phyloP scores from a whole-genome alignment of 2,113 vertebrate genomes.

The Silurus meridionalis region DNA sequence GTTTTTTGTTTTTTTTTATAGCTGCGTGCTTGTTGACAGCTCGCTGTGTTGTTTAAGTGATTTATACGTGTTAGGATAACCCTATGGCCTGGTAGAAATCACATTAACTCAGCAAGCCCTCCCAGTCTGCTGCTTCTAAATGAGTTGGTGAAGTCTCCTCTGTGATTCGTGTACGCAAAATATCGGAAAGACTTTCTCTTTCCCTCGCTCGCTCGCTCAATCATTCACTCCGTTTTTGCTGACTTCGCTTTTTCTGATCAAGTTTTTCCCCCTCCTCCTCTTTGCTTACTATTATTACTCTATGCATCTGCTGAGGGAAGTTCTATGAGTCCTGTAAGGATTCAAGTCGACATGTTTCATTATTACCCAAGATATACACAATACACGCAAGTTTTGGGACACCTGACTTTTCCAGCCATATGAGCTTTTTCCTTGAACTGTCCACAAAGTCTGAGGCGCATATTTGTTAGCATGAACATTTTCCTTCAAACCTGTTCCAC shows the following conservation, averaged over 20 bases:
- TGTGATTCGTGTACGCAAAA: constrained; percentile 6
- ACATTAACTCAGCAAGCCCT: constrained; percentile 29
- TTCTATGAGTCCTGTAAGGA: background rate
- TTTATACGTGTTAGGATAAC: constrained; percentile 32
- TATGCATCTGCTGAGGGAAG: background rate
- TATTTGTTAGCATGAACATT: too few relatives aligned
- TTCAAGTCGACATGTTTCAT: constrained; percentile 12
- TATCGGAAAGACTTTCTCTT: constrained; percentile 17
- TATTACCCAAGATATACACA: constrained; percentile 24
- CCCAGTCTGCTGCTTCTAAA: constrained; percentile 25
- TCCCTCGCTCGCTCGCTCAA: constrained; percentile 1
- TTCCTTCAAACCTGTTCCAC: too few relatives aligned
- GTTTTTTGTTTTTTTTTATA: background rate
- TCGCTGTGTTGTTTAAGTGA: constrained; percentile 32
- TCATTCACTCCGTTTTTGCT: constrained; percentile 13
- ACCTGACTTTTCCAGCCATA: too few relatives aligned
- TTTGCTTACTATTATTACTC: constrained; percentile 2
- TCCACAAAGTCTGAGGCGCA: too few relatives aligned
- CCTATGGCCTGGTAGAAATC: constrained; percentile 28
- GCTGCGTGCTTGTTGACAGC: background rate
- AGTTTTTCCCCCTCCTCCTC: background rate
- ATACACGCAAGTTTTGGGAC: too few relatives aligned
- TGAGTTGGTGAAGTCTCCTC: constrained; percentile 7
- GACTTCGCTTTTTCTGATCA: background rate
- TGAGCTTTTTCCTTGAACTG: too few relatives aligned